Conservation (phyloP, 2,113 vertebrate species). For the Anoura caudifer region DNA sequence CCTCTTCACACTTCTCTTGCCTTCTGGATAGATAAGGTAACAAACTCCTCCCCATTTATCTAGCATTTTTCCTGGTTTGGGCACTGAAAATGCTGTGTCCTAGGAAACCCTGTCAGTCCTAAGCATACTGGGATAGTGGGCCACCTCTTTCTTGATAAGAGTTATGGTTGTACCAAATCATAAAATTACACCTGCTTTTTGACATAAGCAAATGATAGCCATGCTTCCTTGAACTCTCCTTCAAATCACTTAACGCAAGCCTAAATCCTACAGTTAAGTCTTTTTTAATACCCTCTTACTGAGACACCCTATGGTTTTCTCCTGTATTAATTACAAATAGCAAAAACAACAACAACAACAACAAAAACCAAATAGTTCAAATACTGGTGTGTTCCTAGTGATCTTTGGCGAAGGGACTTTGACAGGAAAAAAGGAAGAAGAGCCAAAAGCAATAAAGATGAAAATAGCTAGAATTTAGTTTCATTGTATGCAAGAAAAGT, state of each 20-base stretch:
- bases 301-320: neutral
- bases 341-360: neutral
- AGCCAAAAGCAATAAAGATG: neutral
- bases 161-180: neutral
- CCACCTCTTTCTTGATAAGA: neutral
- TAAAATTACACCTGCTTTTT: neutral
- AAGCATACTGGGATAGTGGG: neutral
- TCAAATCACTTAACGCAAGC: neutral
- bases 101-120: neutral
- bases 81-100: neutral
- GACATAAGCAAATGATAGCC: neutral
- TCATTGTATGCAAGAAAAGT: neutral
- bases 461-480: neutral
- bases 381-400: neutral
- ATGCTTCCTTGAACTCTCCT: neutral
- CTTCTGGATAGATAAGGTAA: neutral
- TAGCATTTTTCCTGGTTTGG: neutral
- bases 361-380: neutral
- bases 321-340: neutral
- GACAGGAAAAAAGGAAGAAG: neutral
- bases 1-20: neutral
- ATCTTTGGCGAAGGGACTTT: neutral
- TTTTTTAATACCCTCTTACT: neutral
- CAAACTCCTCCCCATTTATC: neutral
- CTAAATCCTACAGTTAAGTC: neutral